These are phyloP conservation scores for Mus caroli DNA, from an alignment of 2,797 vertebrate species.

Conservation along the genomic window DNA sequence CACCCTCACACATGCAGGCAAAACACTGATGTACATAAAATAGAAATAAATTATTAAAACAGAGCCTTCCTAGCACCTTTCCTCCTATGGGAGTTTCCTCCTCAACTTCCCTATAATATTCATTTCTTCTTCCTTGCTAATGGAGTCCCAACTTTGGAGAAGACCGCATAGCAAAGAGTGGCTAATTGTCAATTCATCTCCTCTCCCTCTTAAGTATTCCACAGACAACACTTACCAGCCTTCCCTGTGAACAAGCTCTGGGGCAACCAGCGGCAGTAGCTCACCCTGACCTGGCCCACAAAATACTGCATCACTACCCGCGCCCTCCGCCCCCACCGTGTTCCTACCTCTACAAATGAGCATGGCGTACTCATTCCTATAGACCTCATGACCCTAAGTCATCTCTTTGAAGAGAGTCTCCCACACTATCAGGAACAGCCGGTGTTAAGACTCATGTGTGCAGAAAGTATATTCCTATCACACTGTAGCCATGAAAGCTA, in stretches of 20 bases:
- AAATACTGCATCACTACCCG: not conserved
- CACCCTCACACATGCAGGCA: not conserved
- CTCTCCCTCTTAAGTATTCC: not conserved
- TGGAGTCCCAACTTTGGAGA: not conserved
- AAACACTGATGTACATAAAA: not conserved
- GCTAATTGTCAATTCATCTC: not conserved
- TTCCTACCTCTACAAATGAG: not conserved
- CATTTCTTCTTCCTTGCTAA: slow-evolving; percentile 25
- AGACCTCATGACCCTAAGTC: not conserved
- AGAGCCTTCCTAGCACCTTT: slow-evolving; percentile 21
- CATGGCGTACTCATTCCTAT: not conserved
- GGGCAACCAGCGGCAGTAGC: not conserved
- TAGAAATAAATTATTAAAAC: not conserved
- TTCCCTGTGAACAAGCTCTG: not conserved
- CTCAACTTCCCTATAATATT: not conserved
- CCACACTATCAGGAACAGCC: not conserved
- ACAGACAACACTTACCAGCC: not conserved
- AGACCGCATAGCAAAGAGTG: not conserved
- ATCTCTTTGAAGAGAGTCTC: not conserved
- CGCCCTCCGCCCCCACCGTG: not conserved
- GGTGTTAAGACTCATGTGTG: not conserved
- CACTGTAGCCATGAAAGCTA: not conserved
- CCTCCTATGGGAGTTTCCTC: not conserved
- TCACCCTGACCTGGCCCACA: not conserved
- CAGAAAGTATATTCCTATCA: not conserved